These are phyloP conservation scores for Serranus cabrilla DNA, from an alignment of 2,797 vertebrate species.

Conservation along the genomic window DNA sequence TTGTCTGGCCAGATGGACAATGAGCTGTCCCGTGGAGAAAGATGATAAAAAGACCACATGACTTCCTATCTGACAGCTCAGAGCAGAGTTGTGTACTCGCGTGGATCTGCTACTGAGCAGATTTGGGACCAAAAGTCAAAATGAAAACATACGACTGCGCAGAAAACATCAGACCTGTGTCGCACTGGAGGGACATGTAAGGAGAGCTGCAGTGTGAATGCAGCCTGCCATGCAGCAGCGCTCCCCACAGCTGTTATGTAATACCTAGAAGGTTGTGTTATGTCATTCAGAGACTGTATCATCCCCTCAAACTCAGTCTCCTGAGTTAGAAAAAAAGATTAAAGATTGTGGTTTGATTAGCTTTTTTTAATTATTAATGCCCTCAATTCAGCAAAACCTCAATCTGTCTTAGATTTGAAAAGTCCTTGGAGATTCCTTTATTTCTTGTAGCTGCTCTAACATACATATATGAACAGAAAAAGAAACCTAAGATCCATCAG, in stretches of 20 bases:
- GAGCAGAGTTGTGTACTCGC: slow-evolving; percentile 4
- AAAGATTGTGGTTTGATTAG: slow-evolving; percentile 36
- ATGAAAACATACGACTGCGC: neutral
- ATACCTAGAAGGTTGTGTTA: slow-evolving; percentile 61
- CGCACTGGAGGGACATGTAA: slow-evolving; percentile 22
- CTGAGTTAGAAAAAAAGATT: slow-evolving; percentile 25
- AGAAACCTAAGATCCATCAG: no score
- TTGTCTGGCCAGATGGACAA: slow-evolving; percentile 47
- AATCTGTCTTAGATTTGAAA: slow-evolving; percentile 20
- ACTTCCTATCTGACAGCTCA: slow-evolving; percentile 41
- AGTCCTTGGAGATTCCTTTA: slow-evolving; percentile 12
- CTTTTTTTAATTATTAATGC: slow-evolving; percentile 29
- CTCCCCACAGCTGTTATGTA: slow-evolving; percentile 57
- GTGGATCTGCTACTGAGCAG: slow-evolving; percentile 11
- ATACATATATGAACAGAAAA: no score
- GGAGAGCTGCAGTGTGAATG: slow-evolving; percentile 44
- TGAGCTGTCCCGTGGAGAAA: slow-evolving; percentile 32
- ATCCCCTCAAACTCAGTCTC: slow-evolving; percentile 46
- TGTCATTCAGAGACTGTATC: slow-evolving; percentile 56
- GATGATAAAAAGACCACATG: slow-evolving; percentile 33
- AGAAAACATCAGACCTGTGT: slow-evolving; percentile 22
- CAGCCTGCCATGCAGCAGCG: slow-evolving; percentile 42
- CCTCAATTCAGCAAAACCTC: slow-evolving; percentile 19
- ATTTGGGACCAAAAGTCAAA: neutral
- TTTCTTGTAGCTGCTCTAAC: slow-evolving; percentile 3